Percentiles rank a stretch among this genome's conserved stretches.
These are phyloP conservation scores for Meandrusa payeni DNA, from an alignment of 2,888 invertebrate genomes.

Conservation along the genomic window DNA sequence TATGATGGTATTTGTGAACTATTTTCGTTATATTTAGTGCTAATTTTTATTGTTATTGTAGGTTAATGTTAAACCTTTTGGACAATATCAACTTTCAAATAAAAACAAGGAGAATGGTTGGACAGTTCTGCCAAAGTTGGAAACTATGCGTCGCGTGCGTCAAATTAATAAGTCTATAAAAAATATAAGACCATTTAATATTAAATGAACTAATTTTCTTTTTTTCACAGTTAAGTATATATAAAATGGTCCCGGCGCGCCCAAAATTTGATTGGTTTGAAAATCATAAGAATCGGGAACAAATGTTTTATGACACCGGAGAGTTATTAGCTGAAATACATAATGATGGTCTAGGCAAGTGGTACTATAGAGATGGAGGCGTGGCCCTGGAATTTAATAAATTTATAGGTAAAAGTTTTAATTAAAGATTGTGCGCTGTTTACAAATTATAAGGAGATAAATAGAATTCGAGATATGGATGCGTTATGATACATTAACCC, in stretches of 20 bases:
- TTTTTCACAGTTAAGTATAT: constrained; percentile 25
- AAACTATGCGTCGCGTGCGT: constrained; percentile 47
- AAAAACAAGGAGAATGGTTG: constrained; percentile 44
- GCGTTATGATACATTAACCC: no score
- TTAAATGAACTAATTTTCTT: no score
- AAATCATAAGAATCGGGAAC: constrained; percentile 31
- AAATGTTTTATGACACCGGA: constrained; percentile 42
- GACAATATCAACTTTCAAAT: constrained; percentile 27
- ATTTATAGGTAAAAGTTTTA: constrained; percentile 37
- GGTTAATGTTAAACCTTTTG: constrained; percentile 26
- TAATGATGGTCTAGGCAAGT: constrained; percentile 40
- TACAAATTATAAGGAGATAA: no score
- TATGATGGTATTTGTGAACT: no score
- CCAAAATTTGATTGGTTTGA: constrained; percentile 46
- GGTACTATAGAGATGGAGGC: constrained; percentile 52
- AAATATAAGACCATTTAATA: no score
- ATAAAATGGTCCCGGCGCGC: no score
- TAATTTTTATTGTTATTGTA: no score
- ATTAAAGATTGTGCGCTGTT: background rate
- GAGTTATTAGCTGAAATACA: constrained; percentile 45
- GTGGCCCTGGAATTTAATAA: constrained; percentile 48
- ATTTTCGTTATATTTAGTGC: no score
- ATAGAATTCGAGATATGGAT: no score
- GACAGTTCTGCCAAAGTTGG: constrained; percentile 44
- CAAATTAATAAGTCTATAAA: no score